Evolutionary conservation across 2,113 vertebrate species (phyloP).

Genomic region (Columbina picui): DNA sequence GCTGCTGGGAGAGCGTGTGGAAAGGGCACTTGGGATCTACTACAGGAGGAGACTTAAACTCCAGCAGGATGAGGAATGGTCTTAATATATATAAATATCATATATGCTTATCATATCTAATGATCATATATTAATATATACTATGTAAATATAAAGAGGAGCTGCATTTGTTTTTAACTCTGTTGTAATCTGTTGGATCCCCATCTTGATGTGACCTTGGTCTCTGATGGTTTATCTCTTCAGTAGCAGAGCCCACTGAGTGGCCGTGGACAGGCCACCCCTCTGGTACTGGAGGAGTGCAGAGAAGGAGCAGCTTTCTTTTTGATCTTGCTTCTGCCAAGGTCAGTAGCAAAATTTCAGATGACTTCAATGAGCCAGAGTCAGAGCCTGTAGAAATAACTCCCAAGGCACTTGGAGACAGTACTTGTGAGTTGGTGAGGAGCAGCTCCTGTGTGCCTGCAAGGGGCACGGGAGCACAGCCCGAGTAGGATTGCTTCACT

Average conservation of each 20-base stretch:
- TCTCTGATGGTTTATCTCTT: background rate
- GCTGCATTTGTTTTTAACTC: background rate
- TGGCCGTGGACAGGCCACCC: background rate
- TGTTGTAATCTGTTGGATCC: background rate
- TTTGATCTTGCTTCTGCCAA: background rate
- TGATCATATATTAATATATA: background rate
- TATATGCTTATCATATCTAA: background rate
- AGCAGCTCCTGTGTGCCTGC: background rate
- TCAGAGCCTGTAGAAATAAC: background rate
- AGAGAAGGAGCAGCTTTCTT: background rate
- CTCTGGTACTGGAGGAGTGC: background rate
- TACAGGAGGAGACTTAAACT: background rate
- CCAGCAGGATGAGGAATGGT: background rate
- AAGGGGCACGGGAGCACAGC: background rate
- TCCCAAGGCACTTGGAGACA: background rate
- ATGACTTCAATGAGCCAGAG: background rate
- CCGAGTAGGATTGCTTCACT: background rate
- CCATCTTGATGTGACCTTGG: background rate
- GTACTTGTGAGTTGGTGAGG: background rate
- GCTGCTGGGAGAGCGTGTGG: background rate
- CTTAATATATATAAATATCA: background rate
- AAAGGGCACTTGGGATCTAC: rapidly evolving
- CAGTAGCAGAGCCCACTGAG: background rate
- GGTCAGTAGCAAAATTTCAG: background rate
- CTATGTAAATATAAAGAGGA: background rate